Evolutionary conservation across 2,888 invertebrate genomes (phyloP).

Genomic region (Clitarchus hookeri): DNA sequence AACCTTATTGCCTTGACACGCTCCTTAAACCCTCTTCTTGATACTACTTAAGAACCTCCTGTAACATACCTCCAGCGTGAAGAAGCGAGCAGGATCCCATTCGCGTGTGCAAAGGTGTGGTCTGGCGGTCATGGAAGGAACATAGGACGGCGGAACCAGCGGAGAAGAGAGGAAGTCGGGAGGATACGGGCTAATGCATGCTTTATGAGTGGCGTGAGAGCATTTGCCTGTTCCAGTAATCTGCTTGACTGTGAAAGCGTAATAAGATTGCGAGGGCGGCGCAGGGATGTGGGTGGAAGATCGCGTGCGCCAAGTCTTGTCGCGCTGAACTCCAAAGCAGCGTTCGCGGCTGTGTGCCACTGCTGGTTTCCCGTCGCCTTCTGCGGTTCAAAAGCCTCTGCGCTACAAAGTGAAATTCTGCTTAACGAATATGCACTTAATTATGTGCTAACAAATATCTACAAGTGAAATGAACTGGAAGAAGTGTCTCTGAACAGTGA

Average conservation of each 20-base stretch:
- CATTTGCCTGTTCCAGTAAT: slow-evolving; percentile 14
- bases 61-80: background rate
- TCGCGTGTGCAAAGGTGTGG: background rate
- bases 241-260: background rate
- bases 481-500: too few species aligned
- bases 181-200: background rate
- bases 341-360: too few species aligned
- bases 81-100: background rate
- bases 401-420: too few species aligned
- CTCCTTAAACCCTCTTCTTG: background rate
- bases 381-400: too few species aligned
- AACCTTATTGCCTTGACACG: background rate
- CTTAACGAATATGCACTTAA: too few species aligned
- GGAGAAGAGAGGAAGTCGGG: background rate
- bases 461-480: too few species aligned
- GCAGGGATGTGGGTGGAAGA: background rate
- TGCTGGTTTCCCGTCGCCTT: too few species aligned
- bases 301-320: background rate
- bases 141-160: background rate
- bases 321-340: too few species aligned
- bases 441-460: too few species aligned
- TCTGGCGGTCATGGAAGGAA: background rate
- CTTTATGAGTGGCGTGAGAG: background rate
- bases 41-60: background rate
- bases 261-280: background rate